Evolutionary conservation across 2,888 invertebrate genomes (phyloP), one percentile per base, ranked within the genome.

Genomic region (Platerodrilus igneus): DNA sequence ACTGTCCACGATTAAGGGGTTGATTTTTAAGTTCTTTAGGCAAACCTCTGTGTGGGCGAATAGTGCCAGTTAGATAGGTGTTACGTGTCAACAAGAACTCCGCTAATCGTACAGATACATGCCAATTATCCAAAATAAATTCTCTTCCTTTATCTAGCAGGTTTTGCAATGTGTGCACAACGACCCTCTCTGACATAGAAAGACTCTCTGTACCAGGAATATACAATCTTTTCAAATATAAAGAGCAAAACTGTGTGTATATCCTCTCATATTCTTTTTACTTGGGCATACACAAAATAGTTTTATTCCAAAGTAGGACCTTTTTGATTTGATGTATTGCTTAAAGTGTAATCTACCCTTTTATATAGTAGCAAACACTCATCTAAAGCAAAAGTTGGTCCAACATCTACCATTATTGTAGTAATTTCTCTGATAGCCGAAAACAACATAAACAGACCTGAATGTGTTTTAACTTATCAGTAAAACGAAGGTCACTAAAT

Each of bases 171-270:
- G 19, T 5, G 14, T 19, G 7, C n/a, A 28, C 28, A 17, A 28
- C 28, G n/a, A n/a, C n/a, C 13, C 11, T 9, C 19, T 18, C 29
- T 4, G 29, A 29, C 29, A 29, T 29, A 10, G 11, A n/a, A n/a
- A n/a, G n/a, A n/a, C n/a, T n/a, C n/a, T n/a, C n/a, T n/a, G n/a
- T n/a, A n/a, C n/a, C n/a, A n/a, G n/a, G n/a, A n/a, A n/a, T n/a
- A n/a, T n/a, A n/a, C n/a, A n/a, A 3, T 20, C 21, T 21, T 31
- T 31, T 21, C 31, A 14, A 13, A 31, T 31, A n/a, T 21, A 31
- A 3, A 14, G 9, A 5, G 4, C 10, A 14, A 31, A 31, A 11
- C 21, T 21, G 9, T 21, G 21, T 9, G 31, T 31, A 13, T 21
- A 31, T 2, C 21, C 20, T 20, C 21, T 18, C 1, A 21, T 9